Percentiles rank a stretch among this genome's conserved stretches.
These are phyloP conservation scores for Corythucha ciliata DNA, from an alignment of 2,888 invertebrate species.

Conservation along the genomic window DNA sequence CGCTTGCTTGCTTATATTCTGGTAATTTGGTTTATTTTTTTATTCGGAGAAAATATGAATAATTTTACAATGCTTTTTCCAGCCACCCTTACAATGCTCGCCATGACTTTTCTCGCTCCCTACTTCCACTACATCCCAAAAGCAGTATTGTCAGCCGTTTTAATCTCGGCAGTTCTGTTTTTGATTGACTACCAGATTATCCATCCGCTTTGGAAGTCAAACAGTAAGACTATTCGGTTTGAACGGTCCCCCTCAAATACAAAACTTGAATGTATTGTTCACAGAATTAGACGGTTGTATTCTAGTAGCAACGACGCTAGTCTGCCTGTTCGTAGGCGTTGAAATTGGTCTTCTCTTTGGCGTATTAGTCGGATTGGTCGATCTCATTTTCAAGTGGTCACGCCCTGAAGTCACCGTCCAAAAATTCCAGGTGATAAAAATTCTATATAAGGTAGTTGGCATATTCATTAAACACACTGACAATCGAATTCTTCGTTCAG, in stretches of 20 bases:
- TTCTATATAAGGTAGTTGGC: not conserved
- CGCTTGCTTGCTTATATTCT: slow-evolving; percentile 68
- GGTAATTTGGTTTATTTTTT: too few species aligned
- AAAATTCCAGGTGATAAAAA: slow-evolving; percentile 42
- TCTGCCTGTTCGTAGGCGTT: slow-evolving; percentile 60
- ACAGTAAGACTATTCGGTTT: not conserved
- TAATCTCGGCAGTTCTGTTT: slow-evolving; percentile 80
- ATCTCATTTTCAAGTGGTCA: slow-evolving; percentile 57
- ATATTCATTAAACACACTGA: not conserved
- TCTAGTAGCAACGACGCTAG: slow-evolving; percentile 56
- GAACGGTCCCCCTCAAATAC: not conserved
- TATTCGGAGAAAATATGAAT: too few species aligned
- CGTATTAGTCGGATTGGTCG: slow-evolving; percentile 53
- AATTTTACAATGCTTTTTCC: too few species aligned
- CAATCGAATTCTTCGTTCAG: slow-evolving; percentile 3
- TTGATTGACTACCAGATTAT: slow-evolving; percentile 56
- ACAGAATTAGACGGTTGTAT: slow-evolving; percentile 53
- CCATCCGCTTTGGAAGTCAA: slow-evolving; percentile 45
- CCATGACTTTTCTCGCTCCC: slow-evolving; percentile 73
- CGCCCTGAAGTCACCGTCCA: slow-evolving; percentile 49
- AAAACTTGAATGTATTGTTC: slow-evolving; percentile 30
- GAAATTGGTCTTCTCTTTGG: slow-evolving; percentile 72
- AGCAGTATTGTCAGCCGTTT: slow-evolving; percentile 74
- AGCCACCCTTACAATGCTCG: slow-evolving; percentile 71
- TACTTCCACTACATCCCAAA: slow-evolving; percentile 80